Conservation (phyloP, 2,113 vertebrate species). For the Seriola rivoliana region DNA sequence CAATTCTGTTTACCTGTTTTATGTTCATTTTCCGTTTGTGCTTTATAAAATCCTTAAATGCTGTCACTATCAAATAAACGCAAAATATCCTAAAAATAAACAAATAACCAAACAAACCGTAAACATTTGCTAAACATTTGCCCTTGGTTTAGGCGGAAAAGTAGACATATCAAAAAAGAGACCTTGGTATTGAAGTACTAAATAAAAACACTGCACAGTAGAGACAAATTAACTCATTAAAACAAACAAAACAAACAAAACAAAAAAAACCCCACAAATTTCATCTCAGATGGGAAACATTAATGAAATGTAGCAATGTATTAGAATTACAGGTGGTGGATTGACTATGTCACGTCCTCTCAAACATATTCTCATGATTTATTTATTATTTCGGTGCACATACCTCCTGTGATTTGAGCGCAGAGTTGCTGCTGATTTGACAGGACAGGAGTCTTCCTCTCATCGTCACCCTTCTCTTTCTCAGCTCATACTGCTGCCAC, state of each 20-base stretch:
- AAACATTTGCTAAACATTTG: too few relatives aligned
- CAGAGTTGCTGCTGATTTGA: not conserved
- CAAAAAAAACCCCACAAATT: not conserved
- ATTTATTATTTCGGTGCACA: not conserved
- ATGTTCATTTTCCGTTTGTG: not conserved
- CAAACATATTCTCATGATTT: not conserved
- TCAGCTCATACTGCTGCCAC: not conserved
- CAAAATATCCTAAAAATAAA: not conserved
- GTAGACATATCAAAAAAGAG: not conserved
- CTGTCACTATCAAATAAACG: not conserved
- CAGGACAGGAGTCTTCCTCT: not conserved
- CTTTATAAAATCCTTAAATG: not conserved
- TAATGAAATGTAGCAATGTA: not conserved
- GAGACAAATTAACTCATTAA: not conserved
- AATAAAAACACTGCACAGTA: not conserved
- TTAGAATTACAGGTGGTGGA: not conserved
- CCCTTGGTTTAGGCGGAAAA: not conserved
- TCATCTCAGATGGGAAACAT: not conserved
- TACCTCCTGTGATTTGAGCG: not conserved
- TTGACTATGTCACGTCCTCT: constrained; percentile 1
- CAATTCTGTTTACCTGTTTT: not conserved
- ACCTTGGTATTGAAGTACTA: not conserved
- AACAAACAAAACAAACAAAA: not conserved
- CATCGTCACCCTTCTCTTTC: not conserved
- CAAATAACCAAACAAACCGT: too few relatives aligned